Evolutionary conservation across 2,113 vertebrate genomes (phyloP).

Genomic region (Thalassoma bifasciatum): DNA sequence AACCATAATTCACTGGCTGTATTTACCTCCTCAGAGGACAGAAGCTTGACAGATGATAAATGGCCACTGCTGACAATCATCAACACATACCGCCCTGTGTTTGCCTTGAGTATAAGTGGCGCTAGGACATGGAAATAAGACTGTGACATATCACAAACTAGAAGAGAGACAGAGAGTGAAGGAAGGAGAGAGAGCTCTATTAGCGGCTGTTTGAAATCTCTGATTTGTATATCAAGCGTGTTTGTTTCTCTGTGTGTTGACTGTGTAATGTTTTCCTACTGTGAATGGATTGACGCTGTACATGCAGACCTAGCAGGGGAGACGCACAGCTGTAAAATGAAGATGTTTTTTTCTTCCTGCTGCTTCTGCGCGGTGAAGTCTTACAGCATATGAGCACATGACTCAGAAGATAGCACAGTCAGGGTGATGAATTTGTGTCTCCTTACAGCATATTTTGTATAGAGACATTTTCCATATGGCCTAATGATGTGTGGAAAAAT

Average conservation of each 20-base stretch:
- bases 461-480: conserved; percentile 43
- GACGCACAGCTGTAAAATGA: conserved; percentile 58
- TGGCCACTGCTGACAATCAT: conserved; percentile 94
- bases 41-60: conserved; percentile 95
- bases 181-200: conserved; percentile 37
- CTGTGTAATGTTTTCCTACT: conserved; percentile 62
- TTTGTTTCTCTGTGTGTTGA: conserved; percentile 67
- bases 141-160: conserved; percentile 86
- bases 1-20: conserved; percentile 94
- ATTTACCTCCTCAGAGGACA: conserved; percentile 92
- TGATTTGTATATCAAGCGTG: conserved; percentile 53
- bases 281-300: conserved; percentile 70
- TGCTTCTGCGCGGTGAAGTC: conserved; percentile 35
- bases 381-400: conserved; percentile 29
- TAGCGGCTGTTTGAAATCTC: conserved; percentile 83
- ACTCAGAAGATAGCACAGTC: conserved; percentile 55
- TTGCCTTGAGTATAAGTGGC: conserved; percentile 93
- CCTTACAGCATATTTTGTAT: conserved; percentile 31
- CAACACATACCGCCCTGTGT: conserved; percentile 88
- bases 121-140: conserved; percentile 91
- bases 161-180: conserved; percentile 80
- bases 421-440: conserved; percentile 55
- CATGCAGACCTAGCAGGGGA: conserved; percentile 67
- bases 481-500: conserved; percentile 55
- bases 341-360: conserved; percentile 37